Percentiles rank a stretch among this genome's conserved stretches.
Evolutionary conservation across 92 coral and sea anemone species (phyloP).

Genomic region (Epizoanthus ramosus): DNA sequence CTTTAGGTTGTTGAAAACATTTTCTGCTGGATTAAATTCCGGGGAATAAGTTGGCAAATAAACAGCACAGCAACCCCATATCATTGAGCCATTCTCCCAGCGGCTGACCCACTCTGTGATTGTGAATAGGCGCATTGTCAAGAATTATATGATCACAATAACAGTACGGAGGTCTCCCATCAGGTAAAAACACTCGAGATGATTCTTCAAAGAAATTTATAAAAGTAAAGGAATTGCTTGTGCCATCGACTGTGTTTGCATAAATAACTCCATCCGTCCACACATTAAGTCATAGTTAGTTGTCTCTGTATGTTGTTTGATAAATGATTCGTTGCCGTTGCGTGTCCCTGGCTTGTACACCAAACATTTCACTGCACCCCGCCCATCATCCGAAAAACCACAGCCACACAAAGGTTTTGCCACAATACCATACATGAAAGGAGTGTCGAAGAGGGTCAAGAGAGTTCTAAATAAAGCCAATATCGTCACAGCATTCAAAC

Average conservation of each 20-base stretch:
- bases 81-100: conserved; percentile 56
- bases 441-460: too few species aligned
- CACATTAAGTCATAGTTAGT: conserved; percentile 55
- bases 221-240: conserved; percentile 53
- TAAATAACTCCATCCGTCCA: conserved; percentile 49
- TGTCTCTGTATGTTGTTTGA: too few species aligned
- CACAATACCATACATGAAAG: too few species aligned
- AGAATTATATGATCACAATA: conserved; percentile 52
- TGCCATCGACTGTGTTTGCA: conserved; percentile 55
- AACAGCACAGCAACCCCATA: conserved; percentile 40
- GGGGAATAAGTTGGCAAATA: conserved; percentile 65
- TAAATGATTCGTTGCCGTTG: too few species aligned
- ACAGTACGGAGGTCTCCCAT: conserved; percentile 45
- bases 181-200: conserved; percentile 10
- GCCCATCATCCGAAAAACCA: too few species aligned
- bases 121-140: conserved; percentile 63
- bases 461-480: too few species aligned
- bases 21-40: conserved; percentile 60
- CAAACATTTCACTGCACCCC: too few species aligned
- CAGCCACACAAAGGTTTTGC: too few species aligned
- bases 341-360: too few species aligned
- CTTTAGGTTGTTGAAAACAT: conserved; percentile 59
- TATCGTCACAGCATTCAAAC: too few species aligned
- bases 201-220: conserved; percentile 58
- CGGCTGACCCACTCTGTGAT: conserved; percentile 42